Conservation (phyloP, 2,888 invertebrate genomes). For the Halictus ligatus region DNA sequence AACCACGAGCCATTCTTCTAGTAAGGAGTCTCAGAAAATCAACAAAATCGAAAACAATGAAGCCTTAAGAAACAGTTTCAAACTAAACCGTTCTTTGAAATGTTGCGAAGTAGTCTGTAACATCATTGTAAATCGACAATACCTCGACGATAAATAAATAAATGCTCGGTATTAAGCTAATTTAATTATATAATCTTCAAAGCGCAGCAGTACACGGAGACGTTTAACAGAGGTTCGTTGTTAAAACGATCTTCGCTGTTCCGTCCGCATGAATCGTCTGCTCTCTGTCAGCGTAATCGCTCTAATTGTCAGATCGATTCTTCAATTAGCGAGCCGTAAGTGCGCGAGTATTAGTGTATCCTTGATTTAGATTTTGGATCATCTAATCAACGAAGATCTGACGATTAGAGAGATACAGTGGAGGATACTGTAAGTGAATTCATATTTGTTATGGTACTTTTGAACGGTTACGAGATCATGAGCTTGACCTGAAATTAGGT, state of each 20-base stretch:
- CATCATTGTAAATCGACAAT: background rate
- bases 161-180: background rate
- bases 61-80: too few species aligned
- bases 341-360: background rate
- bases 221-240: background rate
- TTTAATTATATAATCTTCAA: background rate
- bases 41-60: too few species aligned
- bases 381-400: background rate
- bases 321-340: background rate
- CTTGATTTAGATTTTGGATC: background rate
- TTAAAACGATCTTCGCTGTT: background rate
- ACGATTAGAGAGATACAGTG: background rate
- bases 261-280: background rate
- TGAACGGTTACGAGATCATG: background rate
- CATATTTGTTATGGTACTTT: background rate
- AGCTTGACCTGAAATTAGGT: background rate
- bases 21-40: too few species aligned
- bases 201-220: background rate
- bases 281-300: background rate
- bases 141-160: background rate
- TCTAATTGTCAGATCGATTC: background rate
- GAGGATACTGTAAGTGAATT: background rate
- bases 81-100: too few species aligned
- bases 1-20: too few species aligned
- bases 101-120: background rate